Evolutionary conservation across 2,888 invertebrate genomes (phyloP).

Genomic region (Deroplatys truncata): DNA sequence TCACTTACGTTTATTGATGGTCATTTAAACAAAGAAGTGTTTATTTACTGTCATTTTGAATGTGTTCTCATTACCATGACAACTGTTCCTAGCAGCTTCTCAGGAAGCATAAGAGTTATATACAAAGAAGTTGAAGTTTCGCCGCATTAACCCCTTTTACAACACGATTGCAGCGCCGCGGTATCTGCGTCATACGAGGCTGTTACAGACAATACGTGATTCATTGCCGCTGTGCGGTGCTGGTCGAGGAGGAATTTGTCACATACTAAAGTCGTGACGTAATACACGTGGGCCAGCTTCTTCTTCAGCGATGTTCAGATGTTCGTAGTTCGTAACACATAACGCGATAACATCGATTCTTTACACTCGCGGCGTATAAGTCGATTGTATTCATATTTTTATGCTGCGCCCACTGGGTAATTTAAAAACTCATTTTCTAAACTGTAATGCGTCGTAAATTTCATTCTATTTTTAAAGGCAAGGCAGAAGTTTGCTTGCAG

Average conservation of each 20-base stretch:
- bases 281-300: neutral
- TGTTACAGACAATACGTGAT: neutral
- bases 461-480: neutral
- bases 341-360: too few species aligned
- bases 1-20: too few species aligned
- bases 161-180: neutral
- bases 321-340: too few species aligned
- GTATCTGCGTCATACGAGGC: neutral
- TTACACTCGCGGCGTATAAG: neutral
- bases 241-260: neutral
- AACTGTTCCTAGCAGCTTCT: too few species aligned
- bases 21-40: too few species aligned
- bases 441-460: neutral
- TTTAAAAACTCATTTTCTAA: neutral
- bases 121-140: too few species aligned
- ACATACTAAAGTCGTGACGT: neutral
- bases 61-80: too few species aligned
- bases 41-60: too few species aligned
- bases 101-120: too few species aligned
- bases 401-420: neutral
- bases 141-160: too few species aligned
- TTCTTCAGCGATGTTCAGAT: neutral
- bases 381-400: neutral
- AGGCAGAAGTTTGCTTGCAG: too few species aligned
- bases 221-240: neutral